A percentile compares a stretch with the other conserved stretches of the same genome.
These are phyloP conservation scores for Boloria euphrosyne DNA, from an alignment of 2,888 invertebrate genomes.

Conservation along the genomic window DNA sequence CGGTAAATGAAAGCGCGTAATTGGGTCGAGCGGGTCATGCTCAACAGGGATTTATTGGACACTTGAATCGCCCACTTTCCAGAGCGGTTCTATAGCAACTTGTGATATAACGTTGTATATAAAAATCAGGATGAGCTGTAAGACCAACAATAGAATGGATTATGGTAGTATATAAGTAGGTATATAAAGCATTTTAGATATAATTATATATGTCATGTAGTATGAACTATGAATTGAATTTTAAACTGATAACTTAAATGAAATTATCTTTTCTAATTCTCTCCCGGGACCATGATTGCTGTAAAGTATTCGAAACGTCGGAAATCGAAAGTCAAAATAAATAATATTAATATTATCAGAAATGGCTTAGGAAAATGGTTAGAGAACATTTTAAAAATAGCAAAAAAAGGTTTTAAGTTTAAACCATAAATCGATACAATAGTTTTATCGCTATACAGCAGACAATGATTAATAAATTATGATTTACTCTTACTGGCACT, in stretches of 20 bases:
- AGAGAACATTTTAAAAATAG: neutral
- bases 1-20: slow-evolving; percentile 35
- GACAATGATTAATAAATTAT: slow-evolving; percentile 34
- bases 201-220: too few species aligned
- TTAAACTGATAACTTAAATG: too few species aligned
- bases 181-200: too few species aligned
- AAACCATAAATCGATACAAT: slow-evolving; percentile 21
- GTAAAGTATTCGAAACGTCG: too few species aligned
- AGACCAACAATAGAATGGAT: neutral
- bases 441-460: slow-evolving; percentile 24
- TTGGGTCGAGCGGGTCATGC: slow-evolving; percentile 38
- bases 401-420: neutral
- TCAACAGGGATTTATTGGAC: slow-evolving; percentile 33
- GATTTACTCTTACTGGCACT: slow-evolving; percentile 28
- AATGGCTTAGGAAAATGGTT: too few species aligned
- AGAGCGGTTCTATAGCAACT: slow-evolving; percentile 8
- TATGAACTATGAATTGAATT: too few species aligned
- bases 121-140: slow-evolving; percentile 3
- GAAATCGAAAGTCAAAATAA: too few species aligned
- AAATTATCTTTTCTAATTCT: too few species aligned
- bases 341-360: too few species aligned
- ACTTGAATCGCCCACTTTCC: slow-evolving; percentile 26
- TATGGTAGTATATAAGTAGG: too few species aligned
- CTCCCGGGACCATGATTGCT: too few species aligned
- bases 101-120: neutral